Conservation (phyloP, 2,888 invertebrate species). For the Philereme transversata region DNA sequence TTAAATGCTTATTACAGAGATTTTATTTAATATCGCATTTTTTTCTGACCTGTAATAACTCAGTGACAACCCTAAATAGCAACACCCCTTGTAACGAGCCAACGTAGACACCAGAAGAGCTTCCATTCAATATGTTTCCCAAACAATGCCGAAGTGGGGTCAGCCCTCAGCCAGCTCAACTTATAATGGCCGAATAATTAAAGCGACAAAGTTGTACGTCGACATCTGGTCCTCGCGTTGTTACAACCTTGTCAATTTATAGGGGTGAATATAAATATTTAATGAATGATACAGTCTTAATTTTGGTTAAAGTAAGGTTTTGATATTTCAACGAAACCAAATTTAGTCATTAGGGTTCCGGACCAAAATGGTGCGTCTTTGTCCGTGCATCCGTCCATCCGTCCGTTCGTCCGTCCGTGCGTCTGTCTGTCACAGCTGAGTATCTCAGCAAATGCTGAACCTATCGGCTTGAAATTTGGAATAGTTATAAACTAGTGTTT, state of each 20-base stretch:
- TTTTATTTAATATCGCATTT: too few relatives aligned
- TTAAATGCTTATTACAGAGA: too few relatives aligned
- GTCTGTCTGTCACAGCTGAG: too few relatives aligned
- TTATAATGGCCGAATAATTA: conserved; percentile 45
- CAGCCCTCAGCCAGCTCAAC: conserved; percentile 25
- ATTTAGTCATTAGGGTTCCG: neutral
- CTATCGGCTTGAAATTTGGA: too few relatives aligned
- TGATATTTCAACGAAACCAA: conserved; percentile 11
- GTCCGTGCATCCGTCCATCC: too few relatives aligned
- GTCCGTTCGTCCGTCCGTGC: too few relatives aligned
- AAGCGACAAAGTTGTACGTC: conserved; percentile 55
- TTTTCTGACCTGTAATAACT: too few relatives aligned
- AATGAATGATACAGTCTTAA: conserved; percentile 13
- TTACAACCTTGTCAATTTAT: conserved; percentile 46
- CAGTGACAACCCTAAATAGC: conserved; percentile 52
- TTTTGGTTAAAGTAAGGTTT: conserved; percentile 2
- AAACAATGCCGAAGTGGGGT: conserved; percentile 36
- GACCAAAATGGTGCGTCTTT: too few relatives aligned
- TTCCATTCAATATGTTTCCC: conserved; percentile 19
- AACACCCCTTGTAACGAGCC: conserved; percentile 55
- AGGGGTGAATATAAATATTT: conserved; percentile 18
- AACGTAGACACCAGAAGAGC: conserved; percentile 51
- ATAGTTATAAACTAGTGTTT: too few relatives aligned
- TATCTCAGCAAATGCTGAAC: too few relatives aligned
- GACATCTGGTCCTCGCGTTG: conserved; percentile 59